Percentiles rank a stretch among this genome's conserved stretches.
phyloP scores from a whole-genome alignment of 1,140 invertebrate species.

The Agraylea sexmaculata region DNA sequence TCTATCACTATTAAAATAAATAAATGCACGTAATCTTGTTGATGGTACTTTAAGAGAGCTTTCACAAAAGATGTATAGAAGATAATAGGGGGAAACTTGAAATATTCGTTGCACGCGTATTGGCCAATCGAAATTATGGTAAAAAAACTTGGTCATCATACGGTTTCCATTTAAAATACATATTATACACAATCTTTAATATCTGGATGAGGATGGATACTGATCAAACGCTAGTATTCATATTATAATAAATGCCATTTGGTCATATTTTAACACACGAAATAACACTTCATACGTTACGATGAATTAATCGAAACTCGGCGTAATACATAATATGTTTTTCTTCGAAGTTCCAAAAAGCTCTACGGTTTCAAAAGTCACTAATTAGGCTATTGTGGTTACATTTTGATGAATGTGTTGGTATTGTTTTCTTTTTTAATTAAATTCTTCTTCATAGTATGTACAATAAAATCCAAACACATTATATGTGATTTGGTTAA shows the following conservation, averaged over 20 bases:
- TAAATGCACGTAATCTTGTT: not conserved
- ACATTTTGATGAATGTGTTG: not conserved
- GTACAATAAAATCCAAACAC: not conserved
- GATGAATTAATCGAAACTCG: too few species aligned
- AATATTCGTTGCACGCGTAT: conserved; percentile 21
- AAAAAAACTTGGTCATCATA: conserved; percentile 16
- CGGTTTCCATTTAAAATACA: conserved; percentile 14
- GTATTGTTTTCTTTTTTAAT: conserved; percentile 2
- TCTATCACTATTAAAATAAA: not conserved
- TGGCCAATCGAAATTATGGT: conserved; percentile 14
- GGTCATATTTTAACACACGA: conserved; percentile 13
- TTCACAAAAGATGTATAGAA: conserved; percentile 20
- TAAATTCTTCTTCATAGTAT: not conserved
- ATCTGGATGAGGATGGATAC: too few species aligned
- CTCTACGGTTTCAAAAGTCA: conserved; percentile 18
- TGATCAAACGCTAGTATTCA: too few species aligned
- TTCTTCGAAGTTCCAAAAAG: conserved; percentile 21
- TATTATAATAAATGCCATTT: too few species aligned
- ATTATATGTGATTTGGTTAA: conserved; percentile 4
- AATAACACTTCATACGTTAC: too few species aligned
- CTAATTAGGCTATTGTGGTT: conserved; percentile 8
- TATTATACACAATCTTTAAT: too few species aligned
- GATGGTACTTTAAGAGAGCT: not conserved
- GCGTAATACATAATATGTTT: too few species aligned
- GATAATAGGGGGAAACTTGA: conserved; percentile 19